Conservation (phyloP, 2,888 invertebrate species). For the Agrilus biguttatus region DNA sequence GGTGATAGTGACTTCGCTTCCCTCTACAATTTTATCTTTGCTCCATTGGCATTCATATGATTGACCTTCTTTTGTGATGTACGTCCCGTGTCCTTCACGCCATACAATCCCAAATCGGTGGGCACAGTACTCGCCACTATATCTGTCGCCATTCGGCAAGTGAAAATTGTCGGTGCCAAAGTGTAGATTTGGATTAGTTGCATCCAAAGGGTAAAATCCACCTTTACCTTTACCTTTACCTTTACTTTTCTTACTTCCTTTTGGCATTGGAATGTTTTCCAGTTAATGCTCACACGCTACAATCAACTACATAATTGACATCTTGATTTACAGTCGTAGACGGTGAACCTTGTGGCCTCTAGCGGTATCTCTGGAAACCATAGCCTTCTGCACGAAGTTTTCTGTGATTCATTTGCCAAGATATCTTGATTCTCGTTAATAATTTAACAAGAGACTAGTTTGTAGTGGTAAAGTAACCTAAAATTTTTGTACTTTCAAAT, state of each 20-base stretch:
- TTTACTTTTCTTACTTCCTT: conserved; percentile 1
- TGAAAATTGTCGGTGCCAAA: conserved; percentile 27
- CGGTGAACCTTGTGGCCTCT: too few relatives aligned
- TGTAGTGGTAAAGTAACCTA: too few relatives aligned
- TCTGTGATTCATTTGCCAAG: too few relatives aligned
- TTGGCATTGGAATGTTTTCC: background rate
- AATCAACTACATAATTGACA: too few relatives aligned
- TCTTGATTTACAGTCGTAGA: too few relatives aligned
- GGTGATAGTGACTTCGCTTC: conserved; percentile 25
- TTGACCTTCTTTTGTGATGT: conserved; percentile 44
- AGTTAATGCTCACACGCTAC: too few relatives aligned
- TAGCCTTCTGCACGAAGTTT: too few relatives aligned
- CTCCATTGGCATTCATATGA: conserved; percentile 42
- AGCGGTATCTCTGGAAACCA: too few relatives aligned
- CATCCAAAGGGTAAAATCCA: background rate
- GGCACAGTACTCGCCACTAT: conserved; percentile 41
- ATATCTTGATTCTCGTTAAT: too few relatives aligned
- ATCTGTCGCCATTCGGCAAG: conserved; percentile 42
- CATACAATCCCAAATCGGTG: conserved; percentile 33
- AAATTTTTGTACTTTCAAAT: too few relatives aligned
- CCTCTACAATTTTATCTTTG: conserved; percentile 33
- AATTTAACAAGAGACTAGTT: too few relatives aligned
- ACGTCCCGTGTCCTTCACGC: conserved; percentile 34
- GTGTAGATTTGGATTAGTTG: conserved; percentile 10
- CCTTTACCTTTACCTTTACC: background rate